These are phyloP conservation scores for Cremastobaeus sp. DNA, from an alignment of 2,888 invertebrate species.

Conservation along the genomic window DNA sequence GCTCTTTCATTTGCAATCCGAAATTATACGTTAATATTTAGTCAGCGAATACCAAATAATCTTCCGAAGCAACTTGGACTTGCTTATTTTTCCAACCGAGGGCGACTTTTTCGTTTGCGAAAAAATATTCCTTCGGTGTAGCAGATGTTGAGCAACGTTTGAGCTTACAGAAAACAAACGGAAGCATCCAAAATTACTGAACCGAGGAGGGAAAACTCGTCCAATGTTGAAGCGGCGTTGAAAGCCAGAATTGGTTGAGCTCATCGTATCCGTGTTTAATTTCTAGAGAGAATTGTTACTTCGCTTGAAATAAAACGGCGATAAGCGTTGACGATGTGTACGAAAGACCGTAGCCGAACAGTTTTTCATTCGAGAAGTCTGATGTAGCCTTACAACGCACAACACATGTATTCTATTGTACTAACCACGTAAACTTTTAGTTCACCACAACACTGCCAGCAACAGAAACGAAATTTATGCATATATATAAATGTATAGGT, in stretches of 20 bases:
- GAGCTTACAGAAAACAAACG: no score
- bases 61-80: no score
- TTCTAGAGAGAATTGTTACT: conserved; percentile 16
- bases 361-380: not conserved
- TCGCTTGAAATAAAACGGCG: conserved; percentile 6
- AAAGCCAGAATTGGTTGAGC: not conserved
- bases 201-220: no score
- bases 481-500: conserved; percentile 29
- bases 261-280: conserved; percentile 10
- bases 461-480: conserved; percentile 10
- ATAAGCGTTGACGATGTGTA: conserved; percentile 5
- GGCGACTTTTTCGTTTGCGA: no score
- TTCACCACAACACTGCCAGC: conserved; percentile 47
- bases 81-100: no score
- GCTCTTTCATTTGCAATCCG: conserved; percentile 4
- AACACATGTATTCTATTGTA: conserved; percentile 19
- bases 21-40: no score
- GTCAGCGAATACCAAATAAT: no score
- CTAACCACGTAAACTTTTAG: conserved; percentile 35
- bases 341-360: conserved; percentile 1
- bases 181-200: no score
- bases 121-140: no score
- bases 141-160: no score
- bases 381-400: conserved; percentile 3
- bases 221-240: no score